Percentiles rank a stretch among this genome's conserved stretches.
phyloP scores from a whole-genome alignment of 1,140 invertebrate species.

The Platorchestia sp. region DNA sequence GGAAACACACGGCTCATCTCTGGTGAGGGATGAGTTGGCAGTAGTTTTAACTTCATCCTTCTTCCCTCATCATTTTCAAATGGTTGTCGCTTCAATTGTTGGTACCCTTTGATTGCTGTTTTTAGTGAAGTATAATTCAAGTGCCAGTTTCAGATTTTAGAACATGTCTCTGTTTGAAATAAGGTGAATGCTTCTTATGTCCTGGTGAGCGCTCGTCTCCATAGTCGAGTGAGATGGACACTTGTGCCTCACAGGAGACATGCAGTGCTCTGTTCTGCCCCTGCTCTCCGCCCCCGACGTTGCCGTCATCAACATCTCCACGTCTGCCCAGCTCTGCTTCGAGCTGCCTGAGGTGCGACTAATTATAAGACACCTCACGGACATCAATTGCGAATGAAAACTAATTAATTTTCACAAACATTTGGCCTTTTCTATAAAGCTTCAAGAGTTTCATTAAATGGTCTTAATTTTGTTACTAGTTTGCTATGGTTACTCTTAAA shows the following conservation, averaged over 20 bases:
- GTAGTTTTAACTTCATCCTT: no score
- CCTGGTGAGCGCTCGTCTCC: neutral
- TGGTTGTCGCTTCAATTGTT: no score
- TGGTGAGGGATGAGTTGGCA: no score
- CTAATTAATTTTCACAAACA: no score
- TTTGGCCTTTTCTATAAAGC: no score
- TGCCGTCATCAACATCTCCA: slow-evolving; percentile 88
- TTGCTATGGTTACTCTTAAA: no score
- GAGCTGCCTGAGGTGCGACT: slow-evolving; percentile 73
- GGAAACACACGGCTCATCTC: no score
- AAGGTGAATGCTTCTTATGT: neutral
- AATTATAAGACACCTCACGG: neutral
- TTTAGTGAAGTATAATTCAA: neutral
- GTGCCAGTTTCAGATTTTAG: neutral
- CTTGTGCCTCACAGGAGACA: slow-evolving; percentile 71
- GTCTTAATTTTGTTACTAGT: no score
- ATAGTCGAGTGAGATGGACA: neutral
- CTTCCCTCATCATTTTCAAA: no score
- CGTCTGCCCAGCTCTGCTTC: slow-evolving; percentile 87
- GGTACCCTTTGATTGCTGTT: no score
- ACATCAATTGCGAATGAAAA: no score
- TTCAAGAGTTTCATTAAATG: no score
- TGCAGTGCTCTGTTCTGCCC: slow-evolving; percentile 88
- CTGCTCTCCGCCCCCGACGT: slow-evolving; percentile 77
- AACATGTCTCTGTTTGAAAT: neutral